Conservation (phyloP, 2,888 invertebrate species). For the Choreutis nemorana region DNA sequence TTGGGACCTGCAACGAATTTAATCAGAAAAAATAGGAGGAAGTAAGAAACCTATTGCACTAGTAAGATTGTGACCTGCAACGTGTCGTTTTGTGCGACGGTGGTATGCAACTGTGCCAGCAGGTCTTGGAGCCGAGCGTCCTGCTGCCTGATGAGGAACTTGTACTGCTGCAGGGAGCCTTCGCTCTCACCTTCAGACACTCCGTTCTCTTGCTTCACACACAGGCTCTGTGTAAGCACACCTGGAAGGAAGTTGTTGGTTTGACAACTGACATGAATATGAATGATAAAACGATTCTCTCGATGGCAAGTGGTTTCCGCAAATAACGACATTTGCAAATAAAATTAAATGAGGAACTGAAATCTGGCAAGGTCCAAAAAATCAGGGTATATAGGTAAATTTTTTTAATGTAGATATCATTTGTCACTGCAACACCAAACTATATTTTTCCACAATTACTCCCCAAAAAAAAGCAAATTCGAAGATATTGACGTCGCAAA, state of each 20-base stretch:
- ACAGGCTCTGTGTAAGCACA: constrained; percentile 30
- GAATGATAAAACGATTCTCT: too few relatives aligned
- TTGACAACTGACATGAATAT: too few relatives aligned
- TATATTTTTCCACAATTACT: too few relatives aligned
- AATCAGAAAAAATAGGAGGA: too few relatives aligned
- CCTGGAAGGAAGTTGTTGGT: constrained; percentile 23
- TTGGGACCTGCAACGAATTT: too few relatives aligned
- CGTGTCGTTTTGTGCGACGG: constrained; percentile 35
- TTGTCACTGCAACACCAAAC: too few relatives aligned
- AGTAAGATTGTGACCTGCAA: constrained; percentile 35
- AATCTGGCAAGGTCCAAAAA: too few relatives aligned
- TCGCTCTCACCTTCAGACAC: constrained; percentile 11
- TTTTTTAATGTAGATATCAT: constrained; percentile 1
- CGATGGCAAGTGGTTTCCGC: neutral
- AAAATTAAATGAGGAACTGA: too few relatives aligned
- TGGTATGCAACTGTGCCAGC: constrained; percentile 48
- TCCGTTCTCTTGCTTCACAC: constrained; percentile 22
- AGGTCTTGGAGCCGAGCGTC: constrained; percentile 73
- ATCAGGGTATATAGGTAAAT: too few relatives aligned
- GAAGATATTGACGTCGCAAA: too few relatives aligned
- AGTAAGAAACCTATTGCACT: too few relatives aligned
- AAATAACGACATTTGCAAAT: neutral
- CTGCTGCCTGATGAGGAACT: constrained; percentile 90
- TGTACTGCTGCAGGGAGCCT: constrained; percentile 77
- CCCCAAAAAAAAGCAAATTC: too few relatives aligned